Conservation (phyloP, 2,113 vertebrate species). For the Myiagra hebetior region DNA sequence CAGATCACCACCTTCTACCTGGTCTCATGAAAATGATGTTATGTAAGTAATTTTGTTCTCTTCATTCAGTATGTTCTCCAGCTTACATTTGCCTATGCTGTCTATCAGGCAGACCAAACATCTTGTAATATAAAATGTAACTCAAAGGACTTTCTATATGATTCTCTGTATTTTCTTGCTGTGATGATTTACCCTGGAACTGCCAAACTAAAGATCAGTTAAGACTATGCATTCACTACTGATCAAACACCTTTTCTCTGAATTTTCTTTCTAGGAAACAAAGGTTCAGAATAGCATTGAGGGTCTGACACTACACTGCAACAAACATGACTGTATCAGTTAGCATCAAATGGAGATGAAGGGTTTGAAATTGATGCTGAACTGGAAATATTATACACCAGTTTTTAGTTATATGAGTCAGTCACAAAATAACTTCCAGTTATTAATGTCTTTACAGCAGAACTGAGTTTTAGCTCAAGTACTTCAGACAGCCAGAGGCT, state of each 20-base stretch:
- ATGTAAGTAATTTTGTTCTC: background rate
- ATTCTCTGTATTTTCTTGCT: background rate
- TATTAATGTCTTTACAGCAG: background rate
- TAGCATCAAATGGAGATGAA: background rate
- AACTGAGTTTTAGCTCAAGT: background rate
- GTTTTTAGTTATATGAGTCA: background rate
- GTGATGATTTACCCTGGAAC: background rate
- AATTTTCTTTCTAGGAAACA: background rate
- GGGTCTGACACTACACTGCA: background rate
- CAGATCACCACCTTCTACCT: background rate
- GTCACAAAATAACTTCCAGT: background rate
- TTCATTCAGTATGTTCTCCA: background rate
- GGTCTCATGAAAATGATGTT: background rate
- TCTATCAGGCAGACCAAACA: background rate
- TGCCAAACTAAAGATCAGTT: background rate
- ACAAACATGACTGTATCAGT: background rate
- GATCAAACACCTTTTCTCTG: background rate
- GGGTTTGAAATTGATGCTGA: background rate
- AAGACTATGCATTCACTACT: background rate
- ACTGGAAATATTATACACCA: background rate
- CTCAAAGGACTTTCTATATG: background rate
- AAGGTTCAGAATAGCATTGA: background rate
- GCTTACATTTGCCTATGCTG: background rate
- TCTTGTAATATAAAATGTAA: background rate
- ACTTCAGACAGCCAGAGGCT: background rate